A percentile compares a stretch with the other conserved stretches of the same genome.
These are phyloP conservation scores for Dinothrombium tinctorium DNA, from an alignment of 1,140 invertebrate species.

Conservation along the genomic window DNA sequence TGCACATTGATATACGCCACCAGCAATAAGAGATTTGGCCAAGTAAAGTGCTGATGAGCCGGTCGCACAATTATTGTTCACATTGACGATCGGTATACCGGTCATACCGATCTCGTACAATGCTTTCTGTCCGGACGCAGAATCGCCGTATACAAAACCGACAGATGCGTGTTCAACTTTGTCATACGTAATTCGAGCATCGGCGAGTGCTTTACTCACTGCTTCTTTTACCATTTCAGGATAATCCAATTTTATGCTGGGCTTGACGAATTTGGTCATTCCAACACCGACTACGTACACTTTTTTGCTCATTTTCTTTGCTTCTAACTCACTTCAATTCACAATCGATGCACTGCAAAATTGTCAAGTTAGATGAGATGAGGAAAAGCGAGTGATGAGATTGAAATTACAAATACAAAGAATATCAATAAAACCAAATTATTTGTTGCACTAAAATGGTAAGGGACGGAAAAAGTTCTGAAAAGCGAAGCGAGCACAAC, in stretches of 20 bases:
- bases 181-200: conserved; percentile 54
- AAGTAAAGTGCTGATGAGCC: conserved; percentile 74
- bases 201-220: conserved; percentile 59
- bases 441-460: no score
- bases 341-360: no score
- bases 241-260: conserved; percentile 70
- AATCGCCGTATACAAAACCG: conserved; percentile 91
- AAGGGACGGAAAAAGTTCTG: no score
- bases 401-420: no score
- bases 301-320: conserved; percentile 18
- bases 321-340: no score
- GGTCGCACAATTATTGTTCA: conserved; percentile 95
- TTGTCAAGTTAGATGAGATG: no score
- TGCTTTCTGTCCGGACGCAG: conserved; percentile 78
- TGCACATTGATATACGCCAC: conserved; percentile 57
- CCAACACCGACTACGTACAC: conserved; percentile 88
- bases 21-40: conserved; percentile 69
- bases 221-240: conserved; percentile 84
- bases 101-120: conserved; percentile 85
- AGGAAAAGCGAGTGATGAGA: no score
- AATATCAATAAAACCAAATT: no score
- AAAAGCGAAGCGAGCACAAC: no score
- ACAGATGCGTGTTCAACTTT: conserved; percentile 66
- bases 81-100: conserved; percentile 92
- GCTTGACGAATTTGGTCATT: conserved; percentile 91